A percentile compares a stretch with the other conserved stretches of the same genome.
phyloP scores from a whole-genome alignment of 1,140 invertebrate genomes.

The Trissolcus basalis region DNA sequence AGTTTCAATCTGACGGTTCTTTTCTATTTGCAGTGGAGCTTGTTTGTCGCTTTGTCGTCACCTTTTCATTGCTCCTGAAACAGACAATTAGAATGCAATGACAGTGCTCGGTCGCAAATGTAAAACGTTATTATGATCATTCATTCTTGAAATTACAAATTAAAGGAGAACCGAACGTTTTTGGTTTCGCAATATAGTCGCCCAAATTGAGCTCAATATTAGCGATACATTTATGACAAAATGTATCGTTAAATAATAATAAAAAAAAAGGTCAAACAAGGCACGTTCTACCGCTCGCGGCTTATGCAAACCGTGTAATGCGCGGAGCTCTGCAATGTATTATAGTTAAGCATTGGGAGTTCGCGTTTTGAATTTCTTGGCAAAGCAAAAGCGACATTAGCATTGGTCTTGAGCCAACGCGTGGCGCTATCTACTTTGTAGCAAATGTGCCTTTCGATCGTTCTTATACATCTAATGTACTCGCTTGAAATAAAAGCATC shows the following conservation, averaged over 20 bases:
- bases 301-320: slow-evolving; percentile 39
- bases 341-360: slow-evolving; percentile 26
- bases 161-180: too few species aligned
- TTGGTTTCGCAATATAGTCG: too few species aligned
- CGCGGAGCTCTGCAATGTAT: slow-evolving; percentile 31
- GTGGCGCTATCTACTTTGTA: slow-evolving; percentile 35
- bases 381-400: slow-evolving; percentile 26
- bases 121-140: too few species aligned
- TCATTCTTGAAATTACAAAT: too few species aligned
- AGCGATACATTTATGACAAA: background rate
- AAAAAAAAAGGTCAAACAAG: slow-evolving; percentile 3
- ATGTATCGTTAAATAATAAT: slow-evolving; percentile 10
- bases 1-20: slow-evolving; percentile 36
- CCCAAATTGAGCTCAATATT: too few species aligned
- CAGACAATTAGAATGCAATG: slow-evolving; percentile 7
- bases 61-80: slow-evolving; percentile 69
- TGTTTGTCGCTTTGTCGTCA: slow-evolving; percentile 60
- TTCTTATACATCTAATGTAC: slow-evolving; percentile 13
- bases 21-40: slow-evolving; percentile 44
- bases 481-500: too few species aligned
- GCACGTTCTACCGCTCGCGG: background rate
- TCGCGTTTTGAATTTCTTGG: slow-evolving; percentile 38
- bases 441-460: slow-evolving; percentile 26
- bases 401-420: slow-evolving; percentile 43
- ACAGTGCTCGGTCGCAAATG: background rate